Conservation (phyloP, 2,797 vertebrate genomes). For the Telmatherina bonti region DNA sequence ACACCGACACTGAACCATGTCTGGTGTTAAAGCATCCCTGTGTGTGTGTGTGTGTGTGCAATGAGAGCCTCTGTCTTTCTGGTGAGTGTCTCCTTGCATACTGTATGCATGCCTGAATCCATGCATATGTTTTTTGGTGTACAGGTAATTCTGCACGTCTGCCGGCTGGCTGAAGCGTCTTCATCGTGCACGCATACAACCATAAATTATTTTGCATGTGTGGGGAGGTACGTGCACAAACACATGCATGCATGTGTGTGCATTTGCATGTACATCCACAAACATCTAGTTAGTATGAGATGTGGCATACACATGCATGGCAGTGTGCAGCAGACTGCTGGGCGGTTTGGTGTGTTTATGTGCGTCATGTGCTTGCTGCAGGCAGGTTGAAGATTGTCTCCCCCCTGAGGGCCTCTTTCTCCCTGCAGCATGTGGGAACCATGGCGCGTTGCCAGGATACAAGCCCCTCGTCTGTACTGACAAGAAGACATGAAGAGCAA, state of each 20-base stretch:
- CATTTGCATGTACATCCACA: conserved; percentile 47
- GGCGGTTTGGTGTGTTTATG: conserved; percentile 30
- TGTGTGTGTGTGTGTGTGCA: conserved; percentile 6
- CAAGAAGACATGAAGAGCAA: conserved; percentile 92
- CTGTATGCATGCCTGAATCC: conserved; percentile 56
- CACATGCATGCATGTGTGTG: conserved; percentile 25
- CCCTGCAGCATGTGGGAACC: conserved; percentile 89
- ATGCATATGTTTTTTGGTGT: conserved; percentile 54
- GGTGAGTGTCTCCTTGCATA: conserved; percentile 39
- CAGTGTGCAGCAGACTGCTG: conserved; percentile 35
- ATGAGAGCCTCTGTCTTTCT: conserved; percentile 39
- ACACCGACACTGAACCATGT: conserved; percentile 20
- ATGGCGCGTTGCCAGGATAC: conserved; percentile 91
- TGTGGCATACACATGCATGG: conserved; percentile 31
- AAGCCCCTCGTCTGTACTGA: conserved; percentile 90
- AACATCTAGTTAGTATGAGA: conserved; percentile 60
- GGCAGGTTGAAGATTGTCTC: conserved; percentile 88
- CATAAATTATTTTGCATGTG: conserved; percentile 29
- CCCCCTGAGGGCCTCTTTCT: conserved; percentile 87
- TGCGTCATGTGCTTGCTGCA: conserved; percentile 64
- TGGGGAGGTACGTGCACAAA: conserved; percentile 11
- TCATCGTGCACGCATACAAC: conserved; percentile 2
- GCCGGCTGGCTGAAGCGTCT: conserved; percentile 1
- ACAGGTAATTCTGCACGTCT: conserved; percentile 17
- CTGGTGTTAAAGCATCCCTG: conserved; percentile 46